Base-by-base conservation (phyloP, 2,797 vertebrate genomes). In the Rhinogobio ventralis region DNA sequence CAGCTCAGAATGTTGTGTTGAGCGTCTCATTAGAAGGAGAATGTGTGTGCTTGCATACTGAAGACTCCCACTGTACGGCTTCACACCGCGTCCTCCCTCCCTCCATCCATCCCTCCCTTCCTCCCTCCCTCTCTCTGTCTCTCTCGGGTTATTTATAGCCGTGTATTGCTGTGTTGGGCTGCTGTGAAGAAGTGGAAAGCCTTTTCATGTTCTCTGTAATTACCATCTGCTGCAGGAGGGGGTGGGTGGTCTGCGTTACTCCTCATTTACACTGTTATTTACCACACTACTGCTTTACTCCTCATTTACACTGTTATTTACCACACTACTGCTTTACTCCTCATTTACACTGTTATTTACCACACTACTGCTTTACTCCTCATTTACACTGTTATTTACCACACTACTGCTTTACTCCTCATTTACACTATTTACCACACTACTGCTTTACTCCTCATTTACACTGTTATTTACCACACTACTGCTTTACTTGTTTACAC, bases 141-240 rank as follows among this genome's bases (percentile, higher is more conserved):
- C 73, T 55, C 39, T 81, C 25, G 8, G 71, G 46, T 94, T 96
- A 94, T 95, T 96, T 96, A 94, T 95, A 95, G 94, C 93, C 90
- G 91, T 92, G 71, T 86, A 94, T 94, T 94, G 89, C 81, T 92
- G 91, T 90, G 90, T 94, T 93, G 88, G n/a, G 19, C 95, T 92
- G 91, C 89, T 92, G 94, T 91, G 93, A 92, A 91, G 90, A 88
- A 91, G 93, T 92, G 94, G 92, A 73, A 91, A 91, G 81, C 91
- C 92, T 94, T 95, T 94, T 93, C 91, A 88, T 90, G 91, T 91
- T 93, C 92, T 91, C 92, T 88, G 90, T 94, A 94, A 93, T 94
- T 94, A 92, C 92, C 25, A 87, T 71, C 49, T 49, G 53, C 71
- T 67, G 78, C 57, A 25, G 82, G 19, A 45, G 28, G 20, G 74